These are phyloP conservation scores for Lutjanus erythropterus DNA, from an alignment of 2,113 vertebrate genomes.

Conservation along the genomic window DNA sequence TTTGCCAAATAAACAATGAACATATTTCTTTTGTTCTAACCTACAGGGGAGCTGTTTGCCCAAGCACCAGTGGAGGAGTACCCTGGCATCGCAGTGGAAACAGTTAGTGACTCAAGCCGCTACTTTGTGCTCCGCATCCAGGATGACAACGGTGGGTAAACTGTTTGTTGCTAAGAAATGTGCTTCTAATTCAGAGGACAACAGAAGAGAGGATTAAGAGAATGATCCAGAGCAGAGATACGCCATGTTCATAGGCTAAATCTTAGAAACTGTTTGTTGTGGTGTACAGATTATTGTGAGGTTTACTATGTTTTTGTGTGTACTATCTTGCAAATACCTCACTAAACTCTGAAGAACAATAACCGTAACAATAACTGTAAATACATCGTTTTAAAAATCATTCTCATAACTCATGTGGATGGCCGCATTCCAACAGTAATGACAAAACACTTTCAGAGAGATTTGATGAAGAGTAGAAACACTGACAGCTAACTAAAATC, in stretches of 20 bases:
- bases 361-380: too few species aligned
- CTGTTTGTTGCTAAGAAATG: slow-evolving; percentile 30
- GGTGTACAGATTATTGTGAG: background rate
- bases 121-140: slow-evolving; percentile 96
- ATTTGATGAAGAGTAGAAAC: too few species aligned
- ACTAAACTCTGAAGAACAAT: background rate
- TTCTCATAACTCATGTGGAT: too few species aligned
- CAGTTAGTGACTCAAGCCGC: slow-evolving; percentile 94
- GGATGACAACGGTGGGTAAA: slow-evolving; percentile 90
- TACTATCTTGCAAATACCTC: background rate
- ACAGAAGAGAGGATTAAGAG: background rate
- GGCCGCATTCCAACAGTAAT: too few species aligned
- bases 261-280: background rate
- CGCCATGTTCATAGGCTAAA: background rate
- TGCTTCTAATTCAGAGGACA: slow-evolving; percentile 5
- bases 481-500: too few species aligned
- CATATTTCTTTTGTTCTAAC: slow-evolving; percentile 18
- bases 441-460: too few species aligned
- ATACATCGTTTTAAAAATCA: too few species aligned
- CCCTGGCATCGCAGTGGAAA: slow-evolving; percentile 93
- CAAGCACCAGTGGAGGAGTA: slow-evolving; percentile 93
- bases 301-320: background rate
- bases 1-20: slow-evolving; percentile 4
- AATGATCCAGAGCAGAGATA: background rate
- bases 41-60: slow-evolving; percentile 93